These are phyloP conservation scores for Muscicapa comitata DNA, from an alignment of 2,797 vertebrate genomes.

Conservation along the genomic window DNA sequence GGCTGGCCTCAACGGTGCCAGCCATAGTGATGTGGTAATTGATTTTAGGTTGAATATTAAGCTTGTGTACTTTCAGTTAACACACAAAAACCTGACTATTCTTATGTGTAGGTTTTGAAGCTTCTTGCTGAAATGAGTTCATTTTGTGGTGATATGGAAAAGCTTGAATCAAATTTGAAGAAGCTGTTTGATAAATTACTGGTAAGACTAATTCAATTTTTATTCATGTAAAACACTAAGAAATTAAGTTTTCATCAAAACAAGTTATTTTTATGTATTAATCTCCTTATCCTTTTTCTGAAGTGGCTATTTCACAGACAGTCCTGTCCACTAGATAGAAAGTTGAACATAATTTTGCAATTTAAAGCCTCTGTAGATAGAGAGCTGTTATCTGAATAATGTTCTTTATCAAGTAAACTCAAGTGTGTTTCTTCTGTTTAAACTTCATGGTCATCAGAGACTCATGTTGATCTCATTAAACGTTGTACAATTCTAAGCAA, in stretches of 20 bases:
- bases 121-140: constrained; percentile 98
- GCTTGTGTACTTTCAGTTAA: background rate
- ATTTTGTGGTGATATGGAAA: constrained; percentile 98
- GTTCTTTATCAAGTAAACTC: background rate
- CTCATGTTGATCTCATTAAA: background rate
- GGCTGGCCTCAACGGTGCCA: background rate
- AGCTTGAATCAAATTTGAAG: constrained; percentile 94
- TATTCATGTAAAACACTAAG: background rate
- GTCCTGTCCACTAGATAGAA: background rate
- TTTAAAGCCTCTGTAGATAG: background rate
- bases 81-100: background rate
- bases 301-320: background rate
- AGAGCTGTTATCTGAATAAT: background rate
- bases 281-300: background rate
- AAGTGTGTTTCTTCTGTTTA: background rate
- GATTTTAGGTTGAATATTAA: background rate
- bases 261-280: background rate
- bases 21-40: background rate
- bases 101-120: constrained; percentile 86
- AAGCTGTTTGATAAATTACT: constrained; percentile 94
- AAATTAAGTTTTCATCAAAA: background rate
- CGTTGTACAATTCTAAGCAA: background rate
- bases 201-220: constrained; percentile 77
- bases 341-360: background rate
- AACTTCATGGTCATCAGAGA: background rate